Evolutionary conservation across 2,113 vertebrate species (phyloP).

Genomic region (Dermatemys mawii): DNA sequence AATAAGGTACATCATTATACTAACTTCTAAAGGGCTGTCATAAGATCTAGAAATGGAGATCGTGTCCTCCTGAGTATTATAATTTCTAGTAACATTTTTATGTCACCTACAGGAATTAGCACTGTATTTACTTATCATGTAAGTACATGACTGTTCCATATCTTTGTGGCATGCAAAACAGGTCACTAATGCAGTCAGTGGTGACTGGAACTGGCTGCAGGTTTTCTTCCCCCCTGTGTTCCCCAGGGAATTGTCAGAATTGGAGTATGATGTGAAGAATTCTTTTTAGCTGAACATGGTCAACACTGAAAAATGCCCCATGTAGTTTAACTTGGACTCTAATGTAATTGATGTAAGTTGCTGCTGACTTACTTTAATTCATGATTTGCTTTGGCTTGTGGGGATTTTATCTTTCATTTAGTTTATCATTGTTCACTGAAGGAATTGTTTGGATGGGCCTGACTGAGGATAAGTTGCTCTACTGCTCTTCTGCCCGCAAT

Average conservation of each 20-base stretch:
- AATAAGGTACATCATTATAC: conserved; percentile 58
- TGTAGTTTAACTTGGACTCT: conserved; percentile 4
- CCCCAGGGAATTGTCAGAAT: conserved; percentile 21
- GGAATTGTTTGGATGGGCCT: conserved; percentile 11
- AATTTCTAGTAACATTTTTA: conserved; percentile 32
- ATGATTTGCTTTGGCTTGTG: background rate
- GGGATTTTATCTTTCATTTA: background rate
- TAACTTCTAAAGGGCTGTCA: conserved; percentile 27
- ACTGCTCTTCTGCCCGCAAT: background rate
- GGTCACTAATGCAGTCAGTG: conserved; percentile 13
- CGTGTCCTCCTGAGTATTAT: conserved; percentile 28
- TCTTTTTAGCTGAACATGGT: background rate
- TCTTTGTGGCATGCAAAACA: conserved; percentile 38
- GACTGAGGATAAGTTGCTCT: conserved; percentile 17
- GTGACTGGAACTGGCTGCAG: background rate
- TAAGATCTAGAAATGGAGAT: conserved; percentile 51
- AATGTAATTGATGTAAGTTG: background rate
- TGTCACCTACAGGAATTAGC: conserved; percentile 52
- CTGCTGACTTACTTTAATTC: background rate
- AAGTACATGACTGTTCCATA: conserved; percentile 7
- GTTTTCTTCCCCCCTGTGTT: background rate
- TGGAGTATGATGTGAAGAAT: background rate
- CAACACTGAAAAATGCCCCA: background rate
- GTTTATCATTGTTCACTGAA: background rate
- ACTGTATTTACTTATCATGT: background rate